Evolutionary conservation across 2,797 vertebrate genomes (phyloP), one percentile per base, ranked within the genome.

Genomic region (Danio jaintianensis): DNA sequence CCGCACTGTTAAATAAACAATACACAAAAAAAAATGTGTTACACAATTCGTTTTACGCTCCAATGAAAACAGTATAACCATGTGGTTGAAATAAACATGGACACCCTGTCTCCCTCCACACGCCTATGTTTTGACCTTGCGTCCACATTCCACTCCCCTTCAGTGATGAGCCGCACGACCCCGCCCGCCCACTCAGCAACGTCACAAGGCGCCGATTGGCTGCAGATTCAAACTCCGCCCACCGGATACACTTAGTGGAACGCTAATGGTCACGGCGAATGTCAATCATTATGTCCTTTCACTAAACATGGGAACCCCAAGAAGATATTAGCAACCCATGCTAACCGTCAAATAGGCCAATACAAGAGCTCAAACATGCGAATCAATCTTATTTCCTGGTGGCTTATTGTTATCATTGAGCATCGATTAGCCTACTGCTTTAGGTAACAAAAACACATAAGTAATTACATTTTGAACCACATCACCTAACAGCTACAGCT

Each of bases 91-190:
- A 74, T 68, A 29, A 52, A 55, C 73, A 73, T 50, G 45, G 53
- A 68, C 36, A 48, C 20, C 52, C 22, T 16, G 15, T 55, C n/a
- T 81, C 7, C 72, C 12, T 66, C 18, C 53, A 64, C 69, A 82
- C 83, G 70, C 80, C 82, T 75, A 56, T 92, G 90, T 93, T 91
- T 84, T 94, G 93, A 94, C 93, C 94, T 94, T 94, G 91, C 81
- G 47, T 91, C 83, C 80, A 74, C n/a, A 64, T 16, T 43, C 72
- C 84, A 77, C 82, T 82, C 80, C 73, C 67, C 74, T 83, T 83
- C 75, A 67, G 68, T 22, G 42, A 20, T 42, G 81, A 36, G 36
- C 68, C 74, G 5, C 62, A 62, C 42, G 63, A 40, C 8, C 56
- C 9, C 15, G n/a, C 75, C 82, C 88, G 84, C 88, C 92, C 87